These are phyloP conservation scores for Temnothorax rugatulus DNA, from an alignment of 2,888 invertebrate genomes.

Conservation along the genomic window DNA sequence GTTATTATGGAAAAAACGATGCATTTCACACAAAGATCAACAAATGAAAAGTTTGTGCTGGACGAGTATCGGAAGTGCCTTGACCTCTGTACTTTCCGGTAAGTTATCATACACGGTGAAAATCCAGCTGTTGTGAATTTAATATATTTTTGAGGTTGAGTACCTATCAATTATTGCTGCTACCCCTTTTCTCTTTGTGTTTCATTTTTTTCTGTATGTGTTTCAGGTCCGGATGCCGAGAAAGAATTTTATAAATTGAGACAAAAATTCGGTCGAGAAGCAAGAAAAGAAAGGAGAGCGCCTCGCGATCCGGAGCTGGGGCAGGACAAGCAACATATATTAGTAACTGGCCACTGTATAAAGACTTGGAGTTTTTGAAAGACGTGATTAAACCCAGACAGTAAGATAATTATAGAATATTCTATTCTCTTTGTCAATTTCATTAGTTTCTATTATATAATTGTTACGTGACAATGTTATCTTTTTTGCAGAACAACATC, in stretches of 20 bases:
- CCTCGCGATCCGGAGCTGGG: not conserved
- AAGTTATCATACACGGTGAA: not conserved
- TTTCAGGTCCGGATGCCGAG: not conserved
- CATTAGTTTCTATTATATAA: not conserved
- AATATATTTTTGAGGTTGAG: not conserved
- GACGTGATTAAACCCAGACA: not conserved
- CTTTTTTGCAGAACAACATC: not conserved
- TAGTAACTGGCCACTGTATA: not conserved
- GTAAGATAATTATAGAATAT: slow-evolving; percentile 2
- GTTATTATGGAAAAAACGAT: not conserved
- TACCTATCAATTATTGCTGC: not conserved
- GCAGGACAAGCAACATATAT: not conserved
- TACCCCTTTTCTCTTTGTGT: not conserved
- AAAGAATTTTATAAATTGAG: not conserved
- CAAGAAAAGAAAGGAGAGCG: not conserved
- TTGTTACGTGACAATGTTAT: not conserved
- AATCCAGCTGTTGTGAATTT: not conserved
- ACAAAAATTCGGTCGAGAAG: not conserved
- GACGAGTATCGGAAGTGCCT: not conserved
- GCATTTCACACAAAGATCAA: not conserved
- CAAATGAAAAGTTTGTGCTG: not conserved
- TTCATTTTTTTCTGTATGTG: not conserved
- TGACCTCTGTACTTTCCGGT: not conserved
- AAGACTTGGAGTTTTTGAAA: not conserved
- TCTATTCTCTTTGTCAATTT: not conserved